phyloP scores from a whole-genome alignment of 2,888 invertebrate genomes.

The Campoplex nolae region DNA sequence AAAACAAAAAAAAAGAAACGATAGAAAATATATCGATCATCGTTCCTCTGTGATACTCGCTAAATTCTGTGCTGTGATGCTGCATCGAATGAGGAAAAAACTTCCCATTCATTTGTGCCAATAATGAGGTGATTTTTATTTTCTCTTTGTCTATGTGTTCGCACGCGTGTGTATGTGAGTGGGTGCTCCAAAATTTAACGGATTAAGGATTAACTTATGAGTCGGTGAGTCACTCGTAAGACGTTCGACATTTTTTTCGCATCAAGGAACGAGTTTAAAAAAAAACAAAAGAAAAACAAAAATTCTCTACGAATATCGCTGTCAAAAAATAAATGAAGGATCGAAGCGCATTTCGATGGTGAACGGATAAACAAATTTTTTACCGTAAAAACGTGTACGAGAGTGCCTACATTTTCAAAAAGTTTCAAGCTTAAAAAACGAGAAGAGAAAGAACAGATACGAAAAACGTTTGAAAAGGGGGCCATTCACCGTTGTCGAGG shows the following conservation, averaged over 20 bases:
- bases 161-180: slow-evolving; percentile 27
- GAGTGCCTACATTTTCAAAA: neutral
- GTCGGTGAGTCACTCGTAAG: slow-evolving; percentile 50
- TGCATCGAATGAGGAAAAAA: slow-evolving; percentile 10
- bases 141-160: slow-evolving; percentile 1
- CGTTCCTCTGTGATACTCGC: neutral
- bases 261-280: neutral
- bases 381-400: neutral
- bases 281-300: neutral
- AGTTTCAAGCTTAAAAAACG: neutral
- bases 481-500: slow-evolving; percentile 59
- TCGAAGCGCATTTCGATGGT: neutral
- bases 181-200: slow-evolving; percentile 46
- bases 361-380: neutral
- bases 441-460: slow-evolving; percentile 1
- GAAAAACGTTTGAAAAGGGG: slow-evolving; percentile 15
- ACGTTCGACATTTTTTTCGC: neutral
- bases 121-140: slow-evolving; percentile 68
- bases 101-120: slow-evolving; percentile 46
- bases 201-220: slow-evolving; percentile 72
- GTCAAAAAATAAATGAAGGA: neutral
- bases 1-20: neutral
- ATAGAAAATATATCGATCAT: neutral
- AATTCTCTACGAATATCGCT: neutral
- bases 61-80: slow-evolving; percentile 23